Conservation (phyloP, 2,888 invertebrate species). For the Caenorhabditis doughertyi region DNA sequence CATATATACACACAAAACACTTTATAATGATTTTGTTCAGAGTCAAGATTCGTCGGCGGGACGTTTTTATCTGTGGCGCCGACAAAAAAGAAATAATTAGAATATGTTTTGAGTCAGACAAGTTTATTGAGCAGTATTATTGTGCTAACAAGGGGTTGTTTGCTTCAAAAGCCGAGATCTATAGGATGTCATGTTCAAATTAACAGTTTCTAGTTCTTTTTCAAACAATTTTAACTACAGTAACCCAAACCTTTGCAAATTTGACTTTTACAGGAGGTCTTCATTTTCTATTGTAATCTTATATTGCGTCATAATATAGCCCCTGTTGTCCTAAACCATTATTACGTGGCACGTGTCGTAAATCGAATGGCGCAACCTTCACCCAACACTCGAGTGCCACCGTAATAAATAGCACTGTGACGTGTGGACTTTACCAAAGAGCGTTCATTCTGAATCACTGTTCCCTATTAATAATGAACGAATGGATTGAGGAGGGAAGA, state of each 20-base stretch:
- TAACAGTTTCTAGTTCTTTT: not conserved
- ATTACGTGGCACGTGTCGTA: slow-evolving; percentile 56
- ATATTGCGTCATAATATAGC: slow-evolving; percentile 49
- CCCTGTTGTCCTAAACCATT: slow-evolving; percentile 46
- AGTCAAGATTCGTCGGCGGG: slow-evolving; percentile 19
- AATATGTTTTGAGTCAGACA: slow-evolving; percentile 2
- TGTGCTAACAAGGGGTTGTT: not conserved
- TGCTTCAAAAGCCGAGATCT: not conserved
- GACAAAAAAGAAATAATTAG: not conserved
- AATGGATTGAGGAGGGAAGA: not conserved
- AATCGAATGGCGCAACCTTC: slow-evolving; percentile 46
- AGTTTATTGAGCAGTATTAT: not conserved
- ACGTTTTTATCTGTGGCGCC: slow-evolving; percentile 29
- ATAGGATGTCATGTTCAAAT: too few relatives aligned
- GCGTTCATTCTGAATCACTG: slow-evolving; percentile 1
- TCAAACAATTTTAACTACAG: not conserved
- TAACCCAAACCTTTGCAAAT: slow-evolving; percentile 1
- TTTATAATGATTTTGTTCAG: slow-evolving; percentile 39
- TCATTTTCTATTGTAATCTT: slow-evolving; percentile 42
- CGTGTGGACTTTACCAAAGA: slow-evolving; percentile 6
- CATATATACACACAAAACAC: slow-evolving; percentile 43
- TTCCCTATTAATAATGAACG: not conserved
- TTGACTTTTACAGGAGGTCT: slow-evolving; percentile 13
- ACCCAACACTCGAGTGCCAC: slow-evolving; percentile 29
- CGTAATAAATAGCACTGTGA: slow-evolving; percentile 25